Conservation (phyloP, 2,113 vertebrate species). For the Sturnira hondurensis region DNA sequence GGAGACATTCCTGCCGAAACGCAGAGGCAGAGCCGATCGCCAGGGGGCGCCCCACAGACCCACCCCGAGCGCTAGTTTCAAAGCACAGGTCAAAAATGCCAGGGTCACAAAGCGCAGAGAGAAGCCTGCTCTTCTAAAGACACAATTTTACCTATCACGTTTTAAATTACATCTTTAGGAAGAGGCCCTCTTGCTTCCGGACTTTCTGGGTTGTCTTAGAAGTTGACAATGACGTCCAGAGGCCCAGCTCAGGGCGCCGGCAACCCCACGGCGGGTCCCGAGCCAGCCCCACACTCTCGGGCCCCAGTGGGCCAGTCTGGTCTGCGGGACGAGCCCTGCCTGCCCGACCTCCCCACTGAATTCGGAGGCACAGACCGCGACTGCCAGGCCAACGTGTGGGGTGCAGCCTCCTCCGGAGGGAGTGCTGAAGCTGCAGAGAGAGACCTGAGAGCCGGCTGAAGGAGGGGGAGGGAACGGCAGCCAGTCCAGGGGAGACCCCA, state of each 20-base stretch:
- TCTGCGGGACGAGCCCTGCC: neutral
- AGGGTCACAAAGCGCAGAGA: neutral
- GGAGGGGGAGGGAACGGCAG: too few relatives aligned
- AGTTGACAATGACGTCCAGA: neutral
- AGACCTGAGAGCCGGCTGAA: neutral
- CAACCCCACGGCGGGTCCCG: too few relatives aligned
- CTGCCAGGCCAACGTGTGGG: neutral
- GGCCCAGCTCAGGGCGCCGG: too few relatives aligned
- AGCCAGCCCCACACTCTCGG: too few relatives aligned
- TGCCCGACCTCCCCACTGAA: neutral
- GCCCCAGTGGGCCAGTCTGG: neutral
- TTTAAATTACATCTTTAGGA: neutral
- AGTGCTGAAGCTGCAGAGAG: neutral
- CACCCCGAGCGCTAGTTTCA: neutral
- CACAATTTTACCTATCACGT: too few relatives aligned
- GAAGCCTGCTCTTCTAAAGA: neutral
- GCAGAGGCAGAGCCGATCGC: accelerated
- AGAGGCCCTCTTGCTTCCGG: neutral
- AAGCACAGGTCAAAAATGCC: neutral
- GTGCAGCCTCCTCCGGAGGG: neutral
- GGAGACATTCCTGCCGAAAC: neutral
- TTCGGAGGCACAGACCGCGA: neutral
- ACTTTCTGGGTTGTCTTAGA: neutral
- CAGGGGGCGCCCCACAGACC: neutral
- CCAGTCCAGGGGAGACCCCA: accelerated